Evolutionary conservation across 2,888 invertebrate species (phyloP), one percentile per base, ranked within the genome.

Genomic region (Hemaris fuciformis): DNA sequence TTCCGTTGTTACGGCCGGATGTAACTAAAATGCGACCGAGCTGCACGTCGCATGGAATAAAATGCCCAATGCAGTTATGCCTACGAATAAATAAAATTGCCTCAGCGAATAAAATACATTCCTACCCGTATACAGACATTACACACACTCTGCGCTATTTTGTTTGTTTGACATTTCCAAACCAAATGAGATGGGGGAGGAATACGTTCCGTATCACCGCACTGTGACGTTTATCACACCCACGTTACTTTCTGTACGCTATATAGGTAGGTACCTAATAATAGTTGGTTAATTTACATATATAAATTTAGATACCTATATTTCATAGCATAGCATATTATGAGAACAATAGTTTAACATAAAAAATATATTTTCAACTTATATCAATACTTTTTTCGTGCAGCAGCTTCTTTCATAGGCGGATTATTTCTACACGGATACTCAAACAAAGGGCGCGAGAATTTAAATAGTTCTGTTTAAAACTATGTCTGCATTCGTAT

Each of bases 21-120:
- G 71, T 64, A 67, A 66, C 64, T 15, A 71, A 64, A 81, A 79
- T 81, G 77, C 60, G 64, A 66, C 66, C 63, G 66, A 67, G 60
- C 67, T 59, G 65, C 73, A 70, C 75, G 67, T 80, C 77, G 77
- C 84, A 84, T 84, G 78, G 72, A 78, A 72, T 75, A 69, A 66
- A 69, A 61, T 69, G 67, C 61, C 66, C 60, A 65, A 65, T 72
- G 67, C 67, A 74, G 67, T 67, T 71, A 66, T 64, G 57, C 60
- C 57, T 62, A 18, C 10, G 57, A 46, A 23, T 62, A 68, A 71
- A 70, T 66, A 66, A 72, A 66, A 67, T 70, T 64, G 58, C 62
- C 69, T 68, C 67, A 71, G 61, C 65, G 67, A 74, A 68, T 74
- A 72, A 70, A 73, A 59, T 59, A 43, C 43, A 62, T 59, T 56